These are phyloP conservation scores for Anseranas semipalmata DNA, from an alignment of 2,113 vertebrate genomes.

Conservation along the genomic window DNA sequence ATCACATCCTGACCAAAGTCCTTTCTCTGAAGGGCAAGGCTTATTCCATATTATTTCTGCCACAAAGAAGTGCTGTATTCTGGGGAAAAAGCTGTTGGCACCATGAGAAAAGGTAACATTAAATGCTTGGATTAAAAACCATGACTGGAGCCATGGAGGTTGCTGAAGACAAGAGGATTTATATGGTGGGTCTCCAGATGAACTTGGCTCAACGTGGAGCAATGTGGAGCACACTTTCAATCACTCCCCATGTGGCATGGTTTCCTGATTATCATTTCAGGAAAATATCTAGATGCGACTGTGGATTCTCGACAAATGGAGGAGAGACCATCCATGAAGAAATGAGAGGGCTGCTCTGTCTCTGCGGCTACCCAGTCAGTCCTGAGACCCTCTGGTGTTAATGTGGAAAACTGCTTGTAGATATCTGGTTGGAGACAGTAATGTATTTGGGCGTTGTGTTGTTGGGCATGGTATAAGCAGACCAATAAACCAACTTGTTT, in stretches of 20 bases:
- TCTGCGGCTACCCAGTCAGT: neutral
- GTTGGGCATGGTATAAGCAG: neutral
- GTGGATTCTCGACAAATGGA: neutral
- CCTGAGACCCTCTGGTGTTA: neutral
- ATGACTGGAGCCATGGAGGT: neutral
- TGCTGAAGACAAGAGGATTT: neutral
- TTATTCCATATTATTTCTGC: neutral
- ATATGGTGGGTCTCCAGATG: neutral
- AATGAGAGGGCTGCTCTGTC: neutral
- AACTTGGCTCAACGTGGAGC: neutral
- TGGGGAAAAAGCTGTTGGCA: neutral
- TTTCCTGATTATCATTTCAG: fast-evolving
- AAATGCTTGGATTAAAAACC: neutral
- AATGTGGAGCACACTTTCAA: fast-evolving
- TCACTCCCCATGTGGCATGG: fast-evolving
- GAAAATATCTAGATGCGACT: neutral
- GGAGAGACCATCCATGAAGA: neutral
- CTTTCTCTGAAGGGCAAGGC: neutral
- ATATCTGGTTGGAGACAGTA: neutral
- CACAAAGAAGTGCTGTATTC: neutral
- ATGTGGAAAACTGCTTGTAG: neutral
- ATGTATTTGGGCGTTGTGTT: neutral
- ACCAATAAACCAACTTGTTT: neutral
- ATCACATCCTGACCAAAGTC: neutral
- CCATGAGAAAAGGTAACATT: neutral